phyloP scores from a whole-genome alignment of 1,140 invertebrate species.

The Drosophila saltans region DNA sequence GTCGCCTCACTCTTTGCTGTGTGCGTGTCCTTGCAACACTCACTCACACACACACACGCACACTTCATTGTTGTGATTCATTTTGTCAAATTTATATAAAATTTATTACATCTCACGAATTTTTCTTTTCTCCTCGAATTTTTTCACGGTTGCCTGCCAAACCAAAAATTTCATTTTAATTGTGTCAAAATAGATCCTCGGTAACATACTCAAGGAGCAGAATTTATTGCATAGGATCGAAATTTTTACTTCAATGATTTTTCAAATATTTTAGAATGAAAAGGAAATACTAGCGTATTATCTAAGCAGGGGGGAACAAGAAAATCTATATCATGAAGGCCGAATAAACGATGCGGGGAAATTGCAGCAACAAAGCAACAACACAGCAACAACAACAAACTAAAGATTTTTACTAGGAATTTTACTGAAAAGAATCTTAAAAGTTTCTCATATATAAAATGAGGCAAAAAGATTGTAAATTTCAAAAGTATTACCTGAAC shows the following conservation, averaged over 20 bases:
- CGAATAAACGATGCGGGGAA: background rate
- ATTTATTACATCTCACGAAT: conserved; percentile 56
- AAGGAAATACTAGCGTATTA: conserved; percentile 5
- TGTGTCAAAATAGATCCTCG: conserved; percentile 51
- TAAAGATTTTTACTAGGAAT: background rate
- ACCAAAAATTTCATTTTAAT: conserved; percentile 54
- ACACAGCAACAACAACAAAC: background rate
- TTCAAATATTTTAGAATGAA: background rate
- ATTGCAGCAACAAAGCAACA: background rate
- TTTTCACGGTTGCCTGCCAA: background rate
- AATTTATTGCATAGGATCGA: conserved; percentile 22
- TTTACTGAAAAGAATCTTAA: background rate
- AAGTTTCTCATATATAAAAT: too few species aligned
- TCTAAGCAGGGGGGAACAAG: background rate
- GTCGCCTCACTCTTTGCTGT: conserved; percentile 29
- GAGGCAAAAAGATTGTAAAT: too few species aligned
- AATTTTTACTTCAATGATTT: conserved; percentile 9
- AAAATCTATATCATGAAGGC: background rate
- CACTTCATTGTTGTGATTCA: conserved; percentile 56
- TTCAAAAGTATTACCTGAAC: too few species aligned
- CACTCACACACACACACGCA: background rate
- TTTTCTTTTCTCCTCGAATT: conserved; percentile 1
- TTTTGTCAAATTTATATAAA: conserved; percentile 68
- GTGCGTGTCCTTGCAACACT: conserved; percentile 49
- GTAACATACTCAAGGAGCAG: background rate